These are phyloP conservation scores for Rhyacophila evoluta DNA, from an alignment of 2,888 invertebrate genomes.

Conservation along the genomic window DNA sequence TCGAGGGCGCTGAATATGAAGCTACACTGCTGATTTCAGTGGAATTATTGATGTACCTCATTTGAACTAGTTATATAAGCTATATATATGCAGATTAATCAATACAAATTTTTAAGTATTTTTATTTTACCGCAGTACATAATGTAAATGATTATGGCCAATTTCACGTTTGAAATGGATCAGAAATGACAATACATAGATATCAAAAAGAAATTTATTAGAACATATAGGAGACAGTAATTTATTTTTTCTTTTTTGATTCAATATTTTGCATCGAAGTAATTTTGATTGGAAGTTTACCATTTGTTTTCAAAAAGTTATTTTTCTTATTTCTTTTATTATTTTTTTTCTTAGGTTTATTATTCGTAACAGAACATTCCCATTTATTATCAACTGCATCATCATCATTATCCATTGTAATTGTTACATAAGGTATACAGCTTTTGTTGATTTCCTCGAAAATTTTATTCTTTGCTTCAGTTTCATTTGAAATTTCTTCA, in stretches of 20 bases:
- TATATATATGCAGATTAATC: too few relatives aligned
- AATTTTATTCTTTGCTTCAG: not conserved
- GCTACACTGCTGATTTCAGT: too few relatives aligned
- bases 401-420: constrained; percentile 26
- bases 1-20: too few relatives aligned
- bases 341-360: not conserved
- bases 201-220: not conserved
- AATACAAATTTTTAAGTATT: too few relatives aligned
- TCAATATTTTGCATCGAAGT: not conserved
- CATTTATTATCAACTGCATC: not conserved
- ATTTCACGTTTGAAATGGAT: too few relatives aligned
- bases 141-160: too few relatives aligned
- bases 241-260: constrained; percentile 34
- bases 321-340: not conserved
- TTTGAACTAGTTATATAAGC: too few relatives aligned
- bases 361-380: not conserved
- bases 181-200: too few relatives aligned
- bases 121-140: too few relatives aligned
- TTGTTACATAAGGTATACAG: constrained; percentile 34
- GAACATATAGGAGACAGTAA: not conserved
- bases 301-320: not conserved
- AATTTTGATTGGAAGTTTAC: not conserved
- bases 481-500: not conserved
- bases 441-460: constrained; percentile 25
- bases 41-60: too few relatives aligned